These are phyloP conservation scores for Anolis carolinensis DNA, from an alignment of 2,113 vertebrate genomes.

Conservation along the genomic window DNA sequence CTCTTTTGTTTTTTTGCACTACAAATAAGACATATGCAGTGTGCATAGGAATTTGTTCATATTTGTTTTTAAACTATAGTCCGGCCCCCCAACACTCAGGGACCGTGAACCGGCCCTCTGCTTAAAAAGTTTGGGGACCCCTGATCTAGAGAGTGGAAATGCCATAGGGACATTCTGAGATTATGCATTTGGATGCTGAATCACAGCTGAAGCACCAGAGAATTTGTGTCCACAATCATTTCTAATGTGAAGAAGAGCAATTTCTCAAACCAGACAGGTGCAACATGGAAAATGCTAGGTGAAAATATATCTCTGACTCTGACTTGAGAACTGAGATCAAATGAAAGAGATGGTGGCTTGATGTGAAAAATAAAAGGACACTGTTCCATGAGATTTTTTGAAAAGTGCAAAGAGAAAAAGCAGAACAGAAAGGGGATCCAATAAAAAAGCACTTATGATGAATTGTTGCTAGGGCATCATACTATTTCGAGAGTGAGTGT, in stretches of 20 bases:
- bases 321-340: neutral
- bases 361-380: slow-evolving; percentile 1
- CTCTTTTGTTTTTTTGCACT: too few relatives aligned
- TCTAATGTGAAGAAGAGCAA: rapidly evolving
- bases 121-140: too few relatives aligned
- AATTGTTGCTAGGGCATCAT: neutral
- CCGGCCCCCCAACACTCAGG: too few relatives aligned
- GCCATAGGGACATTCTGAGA: neutral
- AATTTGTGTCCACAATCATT: neutral
- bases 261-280: neutral
- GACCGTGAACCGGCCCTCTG: too few relatives aligned
- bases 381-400: neutral
- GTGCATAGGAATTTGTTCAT: too few relatives aligned
- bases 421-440: neutral
- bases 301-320: neutral
- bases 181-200: neutral
- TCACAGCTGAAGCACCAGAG: rapidly evolving
- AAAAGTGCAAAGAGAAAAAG: neutral
- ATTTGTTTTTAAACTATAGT: too few relatives aligned
- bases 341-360: neutral
- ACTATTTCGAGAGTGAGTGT: neutral
- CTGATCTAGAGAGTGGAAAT: too few relatives aligned
- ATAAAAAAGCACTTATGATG: neutral
- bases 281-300: rapidly evolving
- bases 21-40: too few relatives aligned